Base-by-base conservation (phyloP, 1,140 invertebrate species). In the Neodiprion virginianus region DNA sequence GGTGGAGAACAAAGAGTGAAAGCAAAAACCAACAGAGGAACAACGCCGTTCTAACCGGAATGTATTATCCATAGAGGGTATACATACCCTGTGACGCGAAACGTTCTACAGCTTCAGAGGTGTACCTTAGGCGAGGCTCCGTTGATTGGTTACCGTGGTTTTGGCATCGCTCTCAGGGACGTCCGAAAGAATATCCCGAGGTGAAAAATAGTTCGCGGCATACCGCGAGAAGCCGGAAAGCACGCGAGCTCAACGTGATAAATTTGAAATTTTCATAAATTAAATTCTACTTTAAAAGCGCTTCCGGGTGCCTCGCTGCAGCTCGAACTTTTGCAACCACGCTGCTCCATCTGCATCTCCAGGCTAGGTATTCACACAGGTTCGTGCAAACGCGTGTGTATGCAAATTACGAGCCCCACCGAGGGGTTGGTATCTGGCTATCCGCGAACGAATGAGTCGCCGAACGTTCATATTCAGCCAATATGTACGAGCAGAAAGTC, bases 161-260 rank as follows among this genome's bases (percentile, higher is more conserved):
- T 61, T 17, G 53, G 53, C 5, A 7, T 12, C 28, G 5, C 28
- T 40, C 28, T 40, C 4, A 40, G 28, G 28, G 28, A 40, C 28
- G 28, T 2, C 28, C 28, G 28, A 5, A 40, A 40, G 28, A 40
- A 40, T 40, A 40, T 40, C 28, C 2, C 28, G 53, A 61, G n/a
- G 53, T 61, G 53, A 61, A 17, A 40, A 61, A 61, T 61, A 61
- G 53, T 61, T 8, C 0, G 53, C n/a, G n/a, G 53, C 11, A 61
- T 61, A 61, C 53, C 53, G 53, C 53, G n/a, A 61, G 53, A 61
- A 61, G n/a, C 53, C n/a, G n/a, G 53, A 61, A 61, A 61, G n/a
- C 53, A 12, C 11, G 53, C 11, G 53, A 40, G 28, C 1, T 40
- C 5, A 5, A 0, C 53, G 53, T 61, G 11, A 61, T 61, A 61